Base-by-base conservation (phyloP, 1,140 invertebrate species). In the Drosophila subobscura region DNA sequence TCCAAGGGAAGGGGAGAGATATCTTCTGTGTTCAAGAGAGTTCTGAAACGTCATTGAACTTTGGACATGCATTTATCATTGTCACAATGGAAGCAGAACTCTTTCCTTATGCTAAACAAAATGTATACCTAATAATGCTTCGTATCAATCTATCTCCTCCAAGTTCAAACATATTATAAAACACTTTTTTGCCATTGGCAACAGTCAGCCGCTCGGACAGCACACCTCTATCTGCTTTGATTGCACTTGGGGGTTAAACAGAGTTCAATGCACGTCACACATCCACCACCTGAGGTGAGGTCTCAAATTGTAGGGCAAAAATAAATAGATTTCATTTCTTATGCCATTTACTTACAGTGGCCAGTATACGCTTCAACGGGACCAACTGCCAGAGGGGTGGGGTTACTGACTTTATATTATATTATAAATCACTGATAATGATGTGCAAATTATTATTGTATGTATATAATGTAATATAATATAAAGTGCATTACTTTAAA, bases 221-320 rank as follows among this genome's bases (percentile, higher is more conserved):
- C 10, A 4, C 14, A 45, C 10, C 8, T 42, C 29, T 37, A 56
- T 73, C 27, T 53, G 6, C 41, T 45, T 41, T 5, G 25, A 37
- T 42, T 59, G 44, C 41, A 46, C 25, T 41, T 25, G 10, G 27
- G 59, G 44, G 54, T 58, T 47, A 59, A 22, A 4, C 27, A 20
- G 51, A 78, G 75, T 79, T 79, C 61, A 78, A 58, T 67, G 68
- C 65, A 67, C 60, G 57, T 59, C 50, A 52, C 52, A 37, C 58
- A 23, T 49, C n/a, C 58, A 44, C 8, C 45, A 40, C 51, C 29
- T 40, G 33, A 47, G 29, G 29, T 47, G 37, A 16, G 29, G 47
- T 50, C 16, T 68, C 51, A 23, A 42, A 25, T 50, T 7, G 12
- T 53, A 46, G 23, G 33, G 45, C 37, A 46, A 16, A 8, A 44